Percentiles rank a stretch among this genome's conserved stretches.
Conservation (phyloP, 1,140 invertebrate genomes). For the Varroa destructor region DNA sequence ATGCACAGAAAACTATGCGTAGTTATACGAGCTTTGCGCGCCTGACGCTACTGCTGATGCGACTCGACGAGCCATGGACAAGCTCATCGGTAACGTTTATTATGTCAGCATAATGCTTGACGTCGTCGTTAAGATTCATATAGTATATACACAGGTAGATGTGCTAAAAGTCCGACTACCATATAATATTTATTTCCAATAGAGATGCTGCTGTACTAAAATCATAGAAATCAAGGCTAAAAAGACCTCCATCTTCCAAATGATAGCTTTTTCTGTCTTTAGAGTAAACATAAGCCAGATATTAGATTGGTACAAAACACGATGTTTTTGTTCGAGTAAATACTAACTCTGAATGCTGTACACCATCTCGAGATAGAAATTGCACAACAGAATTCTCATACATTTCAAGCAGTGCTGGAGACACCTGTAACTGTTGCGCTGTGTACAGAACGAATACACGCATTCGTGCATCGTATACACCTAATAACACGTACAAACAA, state of each 20-base stretch:
- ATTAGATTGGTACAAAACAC: no score
- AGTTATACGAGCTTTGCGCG: background rate
- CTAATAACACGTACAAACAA: constrained; percentile 38
- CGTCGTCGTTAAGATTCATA: no score
- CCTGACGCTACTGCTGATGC: background rate
- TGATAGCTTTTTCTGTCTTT: no score
- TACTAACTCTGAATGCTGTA: constrained; percentile 40
- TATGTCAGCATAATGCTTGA: no score
- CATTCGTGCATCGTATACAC: constrained; percentile 52
- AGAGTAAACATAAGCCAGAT: no score
- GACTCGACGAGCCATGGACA: background rate
- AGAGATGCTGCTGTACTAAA: no score
- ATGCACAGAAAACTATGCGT: background rate
- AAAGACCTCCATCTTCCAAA: no score
- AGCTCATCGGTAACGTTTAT: background rate
- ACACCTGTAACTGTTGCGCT: constrained; percentile 46
- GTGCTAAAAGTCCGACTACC: no score
- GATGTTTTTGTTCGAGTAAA: background rate
- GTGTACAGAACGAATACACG: constrained; percentile 49
- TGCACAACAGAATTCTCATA: constrained; percentile 43
- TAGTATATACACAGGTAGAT: no score
- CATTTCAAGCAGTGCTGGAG: constrained; percentile 44
- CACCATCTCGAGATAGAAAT: constrained; percentile 40
- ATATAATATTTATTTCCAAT: no score
- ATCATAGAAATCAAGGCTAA: no score